phyloP scores from a whole-genome alignment of 2,113 vertebrate genomes.

The Paraplagusia blochii region DNA sequence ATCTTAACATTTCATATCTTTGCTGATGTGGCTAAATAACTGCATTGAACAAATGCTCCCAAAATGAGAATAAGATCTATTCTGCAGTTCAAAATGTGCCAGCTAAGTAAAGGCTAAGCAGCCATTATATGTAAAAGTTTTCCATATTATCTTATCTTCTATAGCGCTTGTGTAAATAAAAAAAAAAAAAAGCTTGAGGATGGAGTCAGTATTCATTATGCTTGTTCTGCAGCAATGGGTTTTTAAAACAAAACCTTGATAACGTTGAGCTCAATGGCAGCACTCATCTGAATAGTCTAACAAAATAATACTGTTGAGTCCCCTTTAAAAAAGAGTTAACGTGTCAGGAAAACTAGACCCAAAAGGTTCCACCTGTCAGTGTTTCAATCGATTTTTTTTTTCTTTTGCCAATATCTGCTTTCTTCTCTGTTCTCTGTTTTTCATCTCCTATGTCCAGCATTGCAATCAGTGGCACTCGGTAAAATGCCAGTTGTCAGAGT shows the following conservation, averaged over 20 bases:
- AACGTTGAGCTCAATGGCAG: background rate
- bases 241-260: background rate
- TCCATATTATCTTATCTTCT: too few species aligned
- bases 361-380: conserved; percentile 51
- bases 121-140: too few species aligned
- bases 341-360: conserved; percentile 42
- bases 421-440: conserved; percentile 11
- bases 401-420: conserved; percentile 55
- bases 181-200: background rate
- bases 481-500: conserved; percentile 68
- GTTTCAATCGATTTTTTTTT: conserved; percentile 40
- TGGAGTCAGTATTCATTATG: too few species aligned
- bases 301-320: conserved; percentile 33
- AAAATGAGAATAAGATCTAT: too few species aligned
- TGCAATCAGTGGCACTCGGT: conserved; percentile 47
- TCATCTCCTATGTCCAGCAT: conserved; percentile 27
- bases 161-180: too few species aligned
- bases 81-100: too few species aligned
- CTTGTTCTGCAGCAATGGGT: background rate
- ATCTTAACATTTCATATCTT: too few species aligned
- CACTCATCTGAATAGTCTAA: background rate
- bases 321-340: conserved; percentile 38
- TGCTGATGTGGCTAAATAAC: too few species aligned
- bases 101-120: too few species aligned
- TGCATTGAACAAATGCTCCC: too few species aligned